Percentiles rank a stretch among this genome's conserved stretches.
phyloP scores from a whole-genome alignment of 1,140 invertebrate genomes.

The Sarcophaga bullata region DNA sequence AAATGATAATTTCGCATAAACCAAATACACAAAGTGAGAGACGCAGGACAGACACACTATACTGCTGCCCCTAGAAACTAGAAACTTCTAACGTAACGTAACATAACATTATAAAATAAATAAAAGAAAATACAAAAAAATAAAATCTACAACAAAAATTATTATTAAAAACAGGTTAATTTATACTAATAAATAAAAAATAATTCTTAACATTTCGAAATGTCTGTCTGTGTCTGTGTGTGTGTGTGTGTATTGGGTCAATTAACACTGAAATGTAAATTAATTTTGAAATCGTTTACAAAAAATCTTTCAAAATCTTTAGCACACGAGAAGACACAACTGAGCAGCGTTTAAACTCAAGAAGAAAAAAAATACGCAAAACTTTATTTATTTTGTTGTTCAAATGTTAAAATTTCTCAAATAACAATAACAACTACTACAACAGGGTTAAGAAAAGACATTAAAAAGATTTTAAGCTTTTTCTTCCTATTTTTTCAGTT shows the following conservation, averaged over 20 bases:
- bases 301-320: neutral
- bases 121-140: conserved; percentile 15
- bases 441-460: too few species aligned
- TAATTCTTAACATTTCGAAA: neutral
- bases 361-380: too few species aligned
- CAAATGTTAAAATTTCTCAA: too few species aligned
- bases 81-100: conserved; percentile 6
- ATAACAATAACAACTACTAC: too few species aligned
- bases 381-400: too few species aligned
- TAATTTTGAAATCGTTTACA: conserved; percentile 27
- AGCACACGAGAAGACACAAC: too few species aligned
- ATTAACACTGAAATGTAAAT: conserved; percentile 40
- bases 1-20: too few species aligned
- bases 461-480: too few species aligned
- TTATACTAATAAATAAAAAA: conserved; percentile 1
- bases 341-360: too few species aligned
- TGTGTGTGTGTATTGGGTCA: neutral
- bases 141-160: neutral
- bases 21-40: too few species aligned
- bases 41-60: too few species aligned
- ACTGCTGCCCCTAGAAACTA: conserved; percentile 14
- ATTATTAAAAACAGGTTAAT: conserved; percentile 17
- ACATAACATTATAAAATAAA: neutral
- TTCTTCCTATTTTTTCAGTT: too few species aligned
- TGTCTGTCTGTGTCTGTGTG: neutral